Evolutionary conservation across 37 sponge, comb jelly and placozoan species (phyloP), one percentile per base, ranked within the genome.

Genomic region (Beroe forskalii): DNA sequence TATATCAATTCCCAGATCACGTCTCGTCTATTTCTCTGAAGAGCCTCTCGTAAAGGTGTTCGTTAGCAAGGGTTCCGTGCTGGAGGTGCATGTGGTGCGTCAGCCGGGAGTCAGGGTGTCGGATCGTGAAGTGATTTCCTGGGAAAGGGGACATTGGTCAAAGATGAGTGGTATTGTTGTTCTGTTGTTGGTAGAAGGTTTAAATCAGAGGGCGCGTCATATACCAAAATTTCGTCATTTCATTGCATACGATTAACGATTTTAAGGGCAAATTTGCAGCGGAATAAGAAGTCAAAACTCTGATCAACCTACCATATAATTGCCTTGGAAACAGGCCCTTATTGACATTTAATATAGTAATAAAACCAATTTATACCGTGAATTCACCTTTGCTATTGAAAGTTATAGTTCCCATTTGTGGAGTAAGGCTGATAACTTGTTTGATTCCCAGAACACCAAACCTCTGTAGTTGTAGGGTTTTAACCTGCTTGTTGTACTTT

Each of bases 401-500:
- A 6, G 31, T 27, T 6, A 64, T 20, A 28, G 25, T n/a, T 28
- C 30, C 66, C 17, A 27, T 8, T 23, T 27, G 30, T 6, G 66
- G 66, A 6, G 25, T 64, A 6, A 64, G 25, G 25, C 4, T 27
- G 4, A 4, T 20, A 64, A 20, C 27, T 8, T 64, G 4, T 4
- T 64, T 64, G 66, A 64, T 28, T n/a, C 66, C 66, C 14, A 64
- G 25, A 20, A 64, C 66, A 4, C 66, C 66, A 22, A 64, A 64
- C 31, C 66, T 64, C 31, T 27, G 66, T 3, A 64, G 66, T 3
- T 20, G 66, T 27, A 64, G 25, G 3, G 17, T 64, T 23, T 64
- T 22, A 8, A 22, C 17, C 31, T 22, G 31, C 31, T 64, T 64
- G 25, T 27, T 20, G 25, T 64, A 64, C 30, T 64, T 22, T 20